Conservation (phyloP, 2,888 invertebrate genomes). For the Yponomeuta plumbellus region DNA sequence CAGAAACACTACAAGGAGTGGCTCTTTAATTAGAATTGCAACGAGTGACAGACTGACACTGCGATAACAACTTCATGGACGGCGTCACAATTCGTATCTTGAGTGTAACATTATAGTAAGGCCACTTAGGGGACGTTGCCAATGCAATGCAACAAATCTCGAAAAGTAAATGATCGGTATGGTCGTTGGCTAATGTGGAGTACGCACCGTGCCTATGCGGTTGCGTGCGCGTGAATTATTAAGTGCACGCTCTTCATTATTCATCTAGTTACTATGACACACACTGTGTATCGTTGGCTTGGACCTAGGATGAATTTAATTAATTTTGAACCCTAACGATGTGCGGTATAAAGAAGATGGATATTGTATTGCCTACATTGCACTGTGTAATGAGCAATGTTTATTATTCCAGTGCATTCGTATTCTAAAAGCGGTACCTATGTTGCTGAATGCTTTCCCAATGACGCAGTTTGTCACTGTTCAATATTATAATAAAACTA, state of each 20-base stretch:
- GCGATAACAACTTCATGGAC: not conserved
- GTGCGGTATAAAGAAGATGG: too few species aligned
- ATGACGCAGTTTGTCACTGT: not conserved
- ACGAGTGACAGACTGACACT: not conserved
- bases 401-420: not conserved
- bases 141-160: not conserved
- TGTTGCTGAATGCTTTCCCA: not conserved
- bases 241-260: not conserved
- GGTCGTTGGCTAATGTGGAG: not conserved
- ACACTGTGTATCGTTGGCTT: not conserved
- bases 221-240: not conserved
- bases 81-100: not conserved
- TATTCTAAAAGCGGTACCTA: not conserved
- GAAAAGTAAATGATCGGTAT: not conserved
- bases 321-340: too few species aligned
- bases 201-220: not conserved
- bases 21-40: not conserved
- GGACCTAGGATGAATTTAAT: too few species aligned
- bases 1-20: constrained; percentile 3
- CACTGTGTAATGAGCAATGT: not conserved
- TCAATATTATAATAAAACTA: too few species aligned
- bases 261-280: not conserved
- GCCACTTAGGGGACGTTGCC: not conserved
- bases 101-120: not conserved
- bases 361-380: not conserved